A percentile compares a stretch with the other conserved stretches of the same genome.
Conservation (phyloP, 2,113 vertebrate species). For the Apteryx owenii region DNA sequence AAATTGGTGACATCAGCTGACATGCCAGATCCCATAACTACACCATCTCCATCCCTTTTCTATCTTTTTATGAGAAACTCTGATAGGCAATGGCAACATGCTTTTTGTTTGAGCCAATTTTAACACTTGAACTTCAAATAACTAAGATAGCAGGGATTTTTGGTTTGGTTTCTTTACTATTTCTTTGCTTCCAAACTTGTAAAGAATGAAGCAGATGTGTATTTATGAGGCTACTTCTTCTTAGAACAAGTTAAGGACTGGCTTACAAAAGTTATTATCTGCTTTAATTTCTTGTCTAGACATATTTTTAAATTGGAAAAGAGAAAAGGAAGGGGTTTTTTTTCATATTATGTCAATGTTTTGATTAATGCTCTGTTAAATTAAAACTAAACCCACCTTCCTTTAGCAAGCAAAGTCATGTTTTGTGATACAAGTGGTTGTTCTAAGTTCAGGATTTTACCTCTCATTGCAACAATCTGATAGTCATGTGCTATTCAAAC, state of each 20-base stretch:
- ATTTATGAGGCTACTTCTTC: constrained; percentile 53
- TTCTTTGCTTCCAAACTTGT: constrained; percentile 37
- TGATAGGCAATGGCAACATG: not conserved
- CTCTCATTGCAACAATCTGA: not conserved
- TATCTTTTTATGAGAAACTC: not conserved
- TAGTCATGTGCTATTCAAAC: not conserved
- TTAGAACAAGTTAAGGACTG: constrained; percentile 42
- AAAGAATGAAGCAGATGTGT: constrained; percentile 57
- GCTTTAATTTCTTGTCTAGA: constrained; percentile 56
- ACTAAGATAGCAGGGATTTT: not conserved
- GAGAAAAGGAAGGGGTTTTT: not conserved
- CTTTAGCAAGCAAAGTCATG: not conserved
- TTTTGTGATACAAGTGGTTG: not conserved
- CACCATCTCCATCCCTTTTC: not conserved
- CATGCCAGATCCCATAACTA: not conserved
- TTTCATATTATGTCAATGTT: not conserved
- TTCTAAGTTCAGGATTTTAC: not conserved
- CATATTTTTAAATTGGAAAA: constrained; percentile 45
- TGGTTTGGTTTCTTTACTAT: constrained; percentile 26
- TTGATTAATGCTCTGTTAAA: not conserved
- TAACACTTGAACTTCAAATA: constrained; percentile 34
- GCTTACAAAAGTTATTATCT: constrained; percentile 57
- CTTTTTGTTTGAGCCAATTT: constrained; percentile 7
- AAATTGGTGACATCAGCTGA: constrained; percentile 3
- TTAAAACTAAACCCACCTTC: not conserved